phyloP scores from a whole-genome alignment of 2,888 invertebrate genomes.

The Thymelicus sylvestris region DNA sequence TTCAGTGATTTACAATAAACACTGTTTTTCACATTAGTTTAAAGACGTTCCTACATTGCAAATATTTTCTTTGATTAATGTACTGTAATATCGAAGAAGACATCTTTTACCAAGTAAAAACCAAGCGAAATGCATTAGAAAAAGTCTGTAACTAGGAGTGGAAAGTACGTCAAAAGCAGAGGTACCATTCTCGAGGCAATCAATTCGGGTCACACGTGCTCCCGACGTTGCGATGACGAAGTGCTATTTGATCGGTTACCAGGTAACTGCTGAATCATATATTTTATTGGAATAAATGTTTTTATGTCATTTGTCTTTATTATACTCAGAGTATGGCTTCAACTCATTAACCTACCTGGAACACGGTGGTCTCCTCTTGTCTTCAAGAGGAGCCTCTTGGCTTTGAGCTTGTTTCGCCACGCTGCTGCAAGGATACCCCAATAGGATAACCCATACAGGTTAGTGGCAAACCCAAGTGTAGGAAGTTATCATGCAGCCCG shows the following conservation, averaged over 20 bases:
- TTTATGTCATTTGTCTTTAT: not conserved
- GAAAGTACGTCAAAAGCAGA: constrained; percentile 12
- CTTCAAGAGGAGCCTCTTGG: too few species aligned
- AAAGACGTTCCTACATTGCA: not conserved
- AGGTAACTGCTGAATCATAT: constrained; percentile 12
- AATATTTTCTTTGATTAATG: not conserved
- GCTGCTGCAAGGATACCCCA: too few species aligned
- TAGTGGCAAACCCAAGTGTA: too few species aligned
- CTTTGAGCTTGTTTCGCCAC: too few species aligned
- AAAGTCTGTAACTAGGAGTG: not conserved
- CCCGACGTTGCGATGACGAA: constrained; percentile 4
- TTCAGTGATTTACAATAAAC: too few species aligned
- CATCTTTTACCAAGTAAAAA: not conserved
- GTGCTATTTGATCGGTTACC: constrained; percentile 11
- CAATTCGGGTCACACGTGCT: constrained; percentile 16
- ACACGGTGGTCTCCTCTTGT: too few species aligned
- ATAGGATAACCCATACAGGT: too few species aligned
- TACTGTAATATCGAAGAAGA: not conserved
- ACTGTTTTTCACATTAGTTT: not conserved
- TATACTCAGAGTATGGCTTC: not conserved
- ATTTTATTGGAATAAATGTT: constrained; percentile 11
- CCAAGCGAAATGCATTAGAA: not conserved
- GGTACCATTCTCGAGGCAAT: constrained; percentile 11
- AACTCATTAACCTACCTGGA: too few species aligned
- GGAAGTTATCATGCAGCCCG: too few species aligned